Evolutionary conservation across 1,140 invertebrate species (phyloP), one percentile per base, ranked within the genome.

Genomic region (Drosophila ananassae): DNA sequence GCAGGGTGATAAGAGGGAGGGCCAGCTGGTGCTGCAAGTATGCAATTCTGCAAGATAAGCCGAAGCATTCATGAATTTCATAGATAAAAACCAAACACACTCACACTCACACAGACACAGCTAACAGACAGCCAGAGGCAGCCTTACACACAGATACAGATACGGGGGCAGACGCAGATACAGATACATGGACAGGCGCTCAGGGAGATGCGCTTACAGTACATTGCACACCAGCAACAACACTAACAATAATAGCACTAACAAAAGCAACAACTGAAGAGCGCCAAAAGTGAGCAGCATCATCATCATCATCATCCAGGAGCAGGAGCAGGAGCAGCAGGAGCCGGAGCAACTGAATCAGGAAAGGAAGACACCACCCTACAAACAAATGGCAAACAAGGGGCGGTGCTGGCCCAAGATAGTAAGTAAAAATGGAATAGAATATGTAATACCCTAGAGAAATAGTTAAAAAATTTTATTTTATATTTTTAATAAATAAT

Each of bases 11-110:
- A 17, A 17, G 17, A 17, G 17, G 17, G 17, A 17, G 22, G 46
- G 47, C 44, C 41, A 52, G 51, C 55, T 52, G 57, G 46, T 44
- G 54, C 77, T 90, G 85, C 87, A 90, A 90, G 85, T 82, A 90
- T 90, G 85, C 85, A 90, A 79, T 90, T 87, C 85, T 78, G 66
- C 60, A 62, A 90, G 85, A 90, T 90, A 90, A 90, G 85, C 87
- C 75, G 71, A 79, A 79, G 85, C 85, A 90, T 90, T 90, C 85
- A 90, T 90, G 85, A 90, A 90, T 90, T 90, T 90, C 61, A 77
- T 59, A 90, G 85, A 90, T 90, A 90, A 90, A 90, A 90, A 67
- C 52, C 75, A 69, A 66, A 55, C 53, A 79, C 79, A 79, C 55
- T 74, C 61, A 74, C 47, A 63, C 41, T 58, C 34, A 39, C 25